Conservation (phyloP, 35 echinoderm and acorn worm species). For the Apostichopus japonicus region DNA sequence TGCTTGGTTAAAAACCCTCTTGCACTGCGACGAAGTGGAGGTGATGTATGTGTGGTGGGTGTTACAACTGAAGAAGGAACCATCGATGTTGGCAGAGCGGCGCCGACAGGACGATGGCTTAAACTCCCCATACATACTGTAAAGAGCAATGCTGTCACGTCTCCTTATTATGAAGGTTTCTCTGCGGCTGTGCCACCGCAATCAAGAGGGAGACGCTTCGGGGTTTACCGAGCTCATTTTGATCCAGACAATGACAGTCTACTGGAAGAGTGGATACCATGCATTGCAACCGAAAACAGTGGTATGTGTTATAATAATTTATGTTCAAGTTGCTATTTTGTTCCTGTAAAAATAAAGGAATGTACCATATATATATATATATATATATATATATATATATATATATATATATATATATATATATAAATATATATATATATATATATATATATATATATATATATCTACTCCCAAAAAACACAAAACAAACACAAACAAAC, state of each 20-base stretch:
- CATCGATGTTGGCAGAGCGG: neutral
- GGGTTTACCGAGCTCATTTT: neutral
- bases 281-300: constrained; percentile 20
- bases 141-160: neutral
- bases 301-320: neutral
- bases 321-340: too few species aligned
- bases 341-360: too few species aligned
- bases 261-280: neutral
- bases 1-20: neutral
- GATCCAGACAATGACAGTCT: fast-evolving
- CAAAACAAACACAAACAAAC: too few species aligned
- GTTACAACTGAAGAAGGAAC: neutral
- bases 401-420: too few species aligned
- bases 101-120: neutral
- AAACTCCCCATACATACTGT: neutral
- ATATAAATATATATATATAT: too few species aligned
- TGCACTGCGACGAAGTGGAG: neutral
- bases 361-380: too few species aligned
- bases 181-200: neutral
- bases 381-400: too few species aligned
- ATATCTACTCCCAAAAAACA: too few species aligned
- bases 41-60: neutral
- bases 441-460: too few species aligned
- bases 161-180: neutral
- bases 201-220: neutral